Evolutionary conservation across 2,888 invertebrate genomes (phyloP).

Genomic region (Melipona bicolor): DNA sequence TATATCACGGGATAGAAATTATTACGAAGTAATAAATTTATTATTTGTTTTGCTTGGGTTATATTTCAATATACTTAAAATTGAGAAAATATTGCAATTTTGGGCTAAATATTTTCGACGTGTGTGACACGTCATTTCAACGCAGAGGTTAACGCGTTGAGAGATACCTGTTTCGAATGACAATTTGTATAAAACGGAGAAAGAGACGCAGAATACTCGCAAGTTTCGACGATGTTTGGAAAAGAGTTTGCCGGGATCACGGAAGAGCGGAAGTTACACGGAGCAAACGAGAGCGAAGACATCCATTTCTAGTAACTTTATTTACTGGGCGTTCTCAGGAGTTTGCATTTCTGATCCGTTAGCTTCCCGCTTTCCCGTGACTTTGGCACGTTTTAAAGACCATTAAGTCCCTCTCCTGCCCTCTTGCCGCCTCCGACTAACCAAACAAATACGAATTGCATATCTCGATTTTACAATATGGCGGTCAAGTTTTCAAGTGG

Average conservation of each 20-base stretch:
- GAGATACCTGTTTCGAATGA: background rate
- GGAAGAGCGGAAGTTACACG: conserved; percentile 18
- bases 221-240: background rate
- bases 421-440: background rate
- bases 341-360: conserved; percentile 20
- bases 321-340: conserved; percentile 21
- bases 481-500: background rate
- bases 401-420: background rate
- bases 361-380: conserved; percentile 11
- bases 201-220: too few relatives aligned
- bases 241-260: background rate
- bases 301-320: conserved; percentile 26
- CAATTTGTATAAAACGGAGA: background rate
- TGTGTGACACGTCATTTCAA: too few relatives aligned
- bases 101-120: too few relatives aligned
- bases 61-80: too few relatives aligned
- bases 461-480: background rate
- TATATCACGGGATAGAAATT: too few relatives aligned
- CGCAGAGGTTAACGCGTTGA: too few relatives aligned
- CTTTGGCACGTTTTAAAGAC: conserved; percentile 5
- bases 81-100: too few relatives aligned
- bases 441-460: background rate
- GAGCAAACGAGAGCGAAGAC: conserved; percentile 19
- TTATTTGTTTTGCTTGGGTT: too few relatives aligned
- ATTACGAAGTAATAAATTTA: too few relatives aligned